Evolutionary conservation across 2,113 vertebrate species (phyloP).

Genomic region (Sander lucioperca): DNA sequence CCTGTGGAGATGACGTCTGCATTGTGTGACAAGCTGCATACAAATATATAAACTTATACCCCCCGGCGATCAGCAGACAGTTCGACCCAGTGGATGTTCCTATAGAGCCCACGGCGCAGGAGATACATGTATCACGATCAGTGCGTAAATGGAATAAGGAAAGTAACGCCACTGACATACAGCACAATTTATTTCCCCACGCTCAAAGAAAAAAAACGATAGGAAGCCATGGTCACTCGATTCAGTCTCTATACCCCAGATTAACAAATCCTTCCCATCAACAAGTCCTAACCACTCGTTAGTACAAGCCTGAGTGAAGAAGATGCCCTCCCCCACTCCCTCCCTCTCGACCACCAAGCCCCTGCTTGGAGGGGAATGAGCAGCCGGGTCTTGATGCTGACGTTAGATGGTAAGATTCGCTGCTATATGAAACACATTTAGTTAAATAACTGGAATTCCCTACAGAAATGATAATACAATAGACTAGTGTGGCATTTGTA

Average conservation of each 20-base stretch:
- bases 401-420: conserved; percentile 23
- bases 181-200: conserved; percentile 44
- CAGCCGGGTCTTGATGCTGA: conserved; percentile 41
- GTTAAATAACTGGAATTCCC: background rate
- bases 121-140: conserved; percentile 31
- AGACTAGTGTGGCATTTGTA: background rate
- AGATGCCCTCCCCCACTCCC: conserved; percentile 44
- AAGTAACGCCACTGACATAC: conserved; percentile 4
- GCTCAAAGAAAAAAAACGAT: conserved; percentile 1
- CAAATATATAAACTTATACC: conserved; percentile 74
- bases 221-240: conserved; percentile 38
- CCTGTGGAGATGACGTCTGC: conserved; percentile 74
- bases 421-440: background rate
- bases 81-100: conserved; percentile 20
- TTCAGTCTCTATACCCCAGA: conserved; percentile 50
- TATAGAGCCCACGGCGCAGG: conserved; percentile 4
- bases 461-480: background rate
- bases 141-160: conserved; percentile 34
- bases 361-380: conserved; percentile 47
- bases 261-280: conserved; percentile 76
- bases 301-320: conserved; percentile 48
- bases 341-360: conserved; percentile 52
- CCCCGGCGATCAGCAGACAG: conserved; percentile 20
- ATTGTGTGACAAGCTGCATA: conserved; percentile 72
- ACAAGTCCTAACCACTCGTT: conserved; percentile 80